Base-by-base conservation (phyloP, 2,888 invertebrate species). In the Strigamia maritima region DNA sequence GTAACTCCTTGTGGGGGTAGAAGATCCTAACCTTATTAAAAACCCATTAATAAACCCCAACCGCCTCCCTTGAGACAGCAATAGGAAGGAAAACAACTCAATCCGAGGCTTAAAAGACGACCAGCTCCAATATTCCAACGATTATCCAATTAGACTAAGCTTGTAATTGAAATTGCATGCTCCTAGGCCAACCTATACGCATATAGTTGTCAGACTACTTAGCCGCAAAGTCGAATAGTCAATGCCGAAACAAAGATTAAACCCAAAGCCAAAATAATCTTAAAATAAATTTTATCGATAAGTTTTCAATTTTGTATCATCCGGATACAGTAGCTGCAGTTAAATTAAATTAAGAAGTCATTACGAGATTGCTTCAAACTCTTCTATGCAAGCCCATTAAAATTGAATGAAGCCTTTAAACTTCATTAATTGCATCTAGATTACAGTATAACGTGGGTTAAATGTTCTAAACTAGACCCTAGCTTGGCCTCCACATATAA, bases 21-120 rank as follows among this genome's bases (percentile, higher is more conserved):
- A 19, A 49, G 49, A 49, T 49, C 49, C 49, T 49, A 49, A 49
- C 49, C 49, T 49, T 49, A 49, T 49, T 49, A 49, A 49, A 49
- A 49, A 49, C n/a, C 49, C 49, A 49, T 49, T 49, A 49, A 49
- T 49, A 49, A 49, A 49, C 49, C 49, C 49, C 49, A 49, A 49
- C 49, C 49, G 49, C 49, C n/a, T 6, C 49, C 49, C 49, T 6
- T 3, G 49, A 49, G 49, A n/a, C 49, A 49, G 49, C n/a, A n/a
- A 14, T 14, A 16, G 49, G 19, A 49, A 49, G 19, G 49, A 49
- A 49, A 49, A 49, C 49, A 49, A n/a, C 49, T 49, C 49, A n/a
- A 49, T n/a, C 19, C 49, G n/a, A 14, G 49, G 16, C n/a, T 49
- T 16, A 44, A n/a, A n/a, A 49, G 49, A n/a, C 49, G 16, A 49